A percentile compares a stretch with the other conserved stretches of the same genome.
Evolutionary conservation across 1,140 invertebrate genomes (phyloP).

Genomic region (Aphaenogaster floridana): DNA sequence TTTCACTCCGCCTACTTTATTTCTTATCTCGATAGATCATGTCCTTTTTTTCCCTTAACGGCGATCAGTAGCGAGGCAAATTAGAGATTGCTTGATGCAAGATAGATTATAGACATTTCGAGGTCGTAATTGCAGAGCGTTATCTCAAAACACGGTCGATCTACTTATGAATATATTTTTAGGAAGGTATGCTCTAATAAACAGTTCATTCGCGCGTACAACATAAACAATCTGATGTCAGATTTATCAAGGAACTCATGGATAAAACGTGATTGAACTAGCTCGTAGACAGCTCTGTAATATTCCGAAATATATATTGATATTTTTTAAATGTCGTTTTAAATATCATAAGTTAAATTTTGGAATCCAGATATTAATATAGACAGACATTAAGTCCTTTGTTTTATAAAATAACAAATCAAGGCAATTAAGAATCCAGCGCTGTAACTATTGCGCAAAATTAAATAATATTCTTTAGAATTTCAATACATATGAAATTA

Average conservation of each 20-base stretch:
- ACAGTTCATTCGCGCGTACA: not conserved
- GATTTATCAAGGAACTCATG: not conserved
- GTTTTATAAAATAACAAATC: not conserved
- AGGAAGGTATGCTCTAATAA: conserved; percentile 23
- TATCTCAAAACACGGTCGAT: conserved; percentile 32
- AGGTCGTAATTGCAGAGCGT: conserved; percentile 20
- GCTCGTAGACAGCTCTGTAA: not conserved
- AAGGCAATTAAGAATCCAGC: too few species aligned
- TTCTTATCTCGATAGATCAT: conserved; percentile 19
- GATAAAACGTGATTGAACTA: not conserved
- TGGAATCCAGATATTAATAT: not conserved
- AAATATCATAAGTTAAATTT: not conserved
- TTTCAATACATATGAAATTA: too few species aligned
- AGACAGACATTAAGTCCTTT: not conserved
- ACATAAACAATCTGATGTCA: not conserved
- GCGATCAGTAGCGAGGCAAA: conserved; percentile 19
- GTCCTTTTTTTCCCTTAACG: not conserved
- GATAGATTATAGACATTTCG: conserved; percentile 38
- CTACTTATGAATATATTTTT: conserved; percentile 34
- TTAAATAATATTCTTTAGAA: too few species aligned
- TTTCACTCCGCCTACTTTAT: conserved; percentile 12
- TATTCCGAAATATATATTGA: not conserved
- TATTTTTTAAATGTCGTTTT: not conserved
- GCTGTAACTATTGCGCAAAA: too few species aligned
- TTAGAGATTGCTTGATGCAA: conserved; percentile 18